These are phyloP conservation scores for Acipenser transmontanus DNA, from an alignment of 2,797 vertebrate species.

Conservation along the genomic window DNA sequence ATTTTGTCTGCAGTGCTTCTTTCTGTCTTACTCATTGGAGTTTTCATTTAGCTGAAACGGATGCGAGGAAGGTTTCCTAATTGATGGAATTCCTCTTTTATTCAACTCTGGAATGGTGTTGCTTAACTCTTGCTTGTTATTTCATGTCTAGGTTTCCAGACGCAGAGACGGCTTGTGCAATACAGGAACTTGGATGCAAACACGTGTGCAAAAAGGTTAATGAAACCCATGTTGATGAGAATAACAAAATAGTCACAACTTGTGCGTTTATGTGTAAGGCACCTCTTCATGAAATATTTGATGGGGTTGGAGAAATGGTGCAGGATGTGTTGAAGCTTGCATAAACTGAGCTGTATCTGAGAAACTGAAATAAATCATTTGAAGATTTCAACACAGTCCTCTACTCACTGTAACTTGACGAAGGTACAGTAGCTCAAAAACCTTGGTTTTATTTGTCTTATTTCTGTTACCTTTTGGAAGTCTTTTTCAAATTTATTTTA, in stretches of 20 bases:
- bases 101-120: not conserved
- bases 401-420: too few species aligned
- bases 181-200: slow-evolving; percentile 62
- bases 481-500: too few species aligned
- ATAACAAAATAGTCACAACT: slow-evolving; percentile 67
- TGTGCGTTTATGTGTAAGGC: slow-evolving; percentile 69
- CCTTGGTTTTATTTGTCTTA: too few species aligned
- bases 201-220: slow-evolving; percentile 63
- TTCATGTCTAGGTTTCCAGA: slow-evolving; percentile 57
- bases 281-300: slow-evolving; percentile 63
- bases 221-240: slow-evolving; percentile 62
- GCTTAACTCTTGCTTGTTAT: not conserved
- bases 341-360: slow-evolving; percentile 33
- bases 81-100: not conserved
- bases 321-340: slow-evolving; percentile 69
- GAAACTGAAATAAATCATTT: too few species aligned
- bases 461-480: too few species aligned
- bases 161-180: slow-evolving; percentile 57
- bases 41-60: too few species aligned
- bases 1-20: too few species aligned
- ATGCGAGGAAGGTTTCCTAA: too few species aligned
- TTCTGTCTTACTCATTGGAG: too few species aligned
- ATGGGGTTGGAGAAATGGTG: slow-evolving; percentile 67
- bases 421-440: too few species aligned
- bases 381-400: too few species aligned